Evolutionary conservation across 2,113 vertebrate genomes (phyloP).

Genomic region (human (Homo sapiens)): DNA sequence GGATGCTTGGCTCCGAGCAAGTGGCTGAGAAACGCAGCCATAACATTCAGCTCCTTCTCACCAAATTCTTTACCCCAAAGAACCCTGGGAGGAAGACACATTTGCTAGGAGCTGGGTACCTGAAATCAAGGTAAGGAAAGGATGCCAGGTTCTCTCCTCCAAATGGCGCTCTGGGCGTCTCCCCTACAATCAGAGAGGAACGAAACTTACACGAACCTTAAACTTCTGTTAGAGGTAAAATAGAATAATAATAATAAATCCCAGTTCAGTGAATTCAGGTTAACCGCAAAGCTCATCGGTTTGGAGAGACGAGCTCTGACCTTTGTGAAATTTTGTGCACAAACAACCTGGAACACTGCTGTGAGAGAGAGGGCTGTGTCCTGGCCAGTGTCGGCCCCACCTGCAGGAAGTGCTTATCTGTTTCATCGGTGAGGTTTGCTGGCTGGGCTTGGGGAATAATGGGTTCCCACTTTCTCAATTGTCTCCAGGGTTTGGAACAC

Average conservation of each 20-base stretch:
- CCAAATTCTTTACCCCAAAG: background rate
- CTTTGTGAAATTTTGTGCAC: background rate
- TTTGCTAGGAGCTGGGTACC: background rate
- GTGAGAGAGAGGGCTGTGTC: background rate
- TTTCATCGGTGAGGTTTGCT: too few species aligned
- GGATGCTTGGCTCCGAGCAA: background rate
- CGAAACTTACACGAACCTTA: too few species aligned
- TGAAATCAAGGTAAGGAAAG: fast-evolving
- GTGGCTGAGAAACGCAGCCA: background rate
- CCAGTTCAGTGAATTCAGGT: background rate
- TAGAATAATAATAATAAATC: too few species aligned
- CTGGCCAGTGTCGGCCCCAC: background rate
- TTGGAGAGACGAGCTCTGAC: background rate
- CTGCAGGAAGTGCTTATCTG: too few species aligned
- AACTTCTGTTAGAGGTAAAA: too few species aligned
- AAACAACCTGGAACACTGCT: too few species aligned
- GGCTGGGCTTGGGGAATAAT: background rate
- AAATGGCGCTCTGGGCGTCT: fast-evolving
- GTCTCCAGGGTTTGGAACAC: background rate
- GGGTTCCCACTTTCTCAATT: background rate
- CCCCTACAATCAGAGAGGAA: too few species aligned
- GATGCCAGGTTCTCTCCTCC: background rate
- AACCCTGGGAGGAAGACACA: background rate
- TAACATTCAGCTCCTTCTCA: too few species aligned
- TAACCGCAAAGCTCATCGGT: background rate